Percentiles rank a stretch among this genome's conserved stretches.
phyloP scores from a whole-genome alignment of 2,113 vertebrate species.

The Urocynchramus pylzowi region DNA sequence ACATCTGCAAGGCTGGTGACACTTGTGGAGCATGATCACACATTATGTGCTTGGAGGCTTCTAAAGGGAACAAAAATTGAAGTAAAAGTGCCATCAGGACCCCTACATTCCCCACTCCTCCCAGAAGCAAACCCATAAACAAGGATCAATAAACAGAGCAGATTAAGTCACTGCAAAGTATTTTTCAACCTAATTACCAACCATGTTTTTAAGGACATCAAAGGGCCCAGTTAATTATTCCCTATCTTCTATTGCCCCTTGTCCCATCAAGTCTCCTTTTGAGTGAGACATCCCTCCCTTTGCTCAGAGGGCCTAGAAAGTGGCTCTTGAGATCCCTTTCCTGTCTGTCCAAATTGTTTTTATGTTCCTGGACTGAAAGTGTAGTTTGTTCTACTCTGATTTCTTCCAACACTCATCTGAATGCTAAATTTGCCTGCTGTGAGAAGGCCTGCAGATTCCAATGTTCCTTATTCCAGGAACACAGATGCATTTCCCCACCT shows the following conservation, averaged over 20 bases:
- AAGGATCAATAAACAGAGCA: neutral
- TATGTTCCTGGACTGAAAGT: neutral
- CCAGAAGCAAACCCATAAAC: neutral
- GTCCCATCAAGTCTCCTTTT: neutral
- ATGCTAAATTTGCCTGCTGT: neutral
- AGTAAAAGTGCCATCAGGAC: neutral
- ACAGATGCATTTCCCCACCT: neutral
- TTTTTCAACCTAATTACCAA: neutral
- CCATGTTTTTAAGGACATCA: neutral
- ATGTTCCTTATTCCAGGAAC: rapidly evolving
- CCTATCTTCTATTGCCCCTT: neutral
- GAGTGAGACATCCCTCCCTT: neutral
- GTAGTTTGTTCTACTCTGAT: neutral
- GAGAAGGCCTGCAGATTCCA: neutral
- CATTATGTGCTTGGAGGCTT: neutral
- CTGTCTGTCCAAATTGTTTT: neutral
- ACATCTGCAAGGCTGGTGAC: neutral
- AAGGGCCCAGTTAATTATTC: neutral
- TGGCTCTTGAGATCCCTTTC: neutral
- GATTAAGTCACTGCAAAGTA: neutral
- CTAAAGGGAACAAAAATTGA: neutral
- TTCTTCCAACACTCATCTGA: neutral
- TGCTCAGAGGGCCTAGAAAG: neutral
- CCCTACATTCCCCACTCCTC: neutral
- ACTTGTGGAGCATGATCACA: neutral